phyloP scores from a whole-genome alignment of 2,113 vertebrate genomes.

The Hyperoodon ampullatus region DNA sequence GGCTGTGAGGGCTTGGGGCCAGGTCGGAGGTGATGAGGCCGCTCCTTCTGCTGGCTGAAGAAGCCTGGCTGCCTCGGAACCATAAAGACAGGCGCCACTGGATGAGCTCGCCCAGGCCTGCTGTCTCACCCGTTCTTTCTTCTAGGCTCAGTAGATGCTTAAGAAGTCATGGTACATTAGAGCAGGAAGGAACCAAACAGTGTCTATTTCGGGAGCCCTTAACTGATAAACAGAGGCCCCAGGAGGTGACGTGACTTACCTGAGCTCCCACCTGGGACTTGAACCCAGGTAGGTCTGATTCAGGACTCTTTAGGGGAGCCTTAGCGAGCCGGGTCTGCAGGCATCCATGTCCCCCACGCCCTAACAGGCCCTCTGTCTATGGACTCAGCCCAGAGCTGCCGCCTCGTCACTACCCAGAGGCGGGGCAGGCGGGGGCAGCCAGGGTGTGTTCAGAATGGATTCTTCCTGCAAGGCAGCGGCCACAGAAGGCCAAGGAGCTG shows the following conservation, averaged over 20 bases:
- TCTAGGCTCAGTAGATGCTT: background rate
- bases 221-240: background rate
- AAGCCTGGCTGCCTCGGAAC: background rate
- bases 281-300: background rate
- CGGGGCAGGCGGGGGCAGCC: background rate
- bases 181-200: background rate
- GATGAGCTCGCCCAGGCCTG: background rate
- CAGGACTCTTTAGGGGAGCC: background rate
- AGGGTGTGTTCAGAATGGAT: background rate
- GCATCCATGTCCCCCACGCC: background rate
- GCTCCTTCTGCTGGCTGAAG: background rate
- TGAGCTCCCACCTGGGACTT: background rate
- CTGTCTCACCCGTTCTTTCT: background rate
- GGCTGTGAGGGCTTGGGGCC: background rate
- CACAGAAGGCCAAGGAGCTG: background rate
- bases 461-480: background rate
- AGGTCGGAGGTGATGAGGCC: background rate
- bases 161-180: background rate
- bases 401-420: background rate
- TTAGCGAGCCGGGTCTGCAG: background rate
- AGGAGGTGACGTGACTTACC: background rate
- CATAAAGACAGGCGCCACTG: background rate
- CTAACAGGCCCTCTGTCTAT: background rate
- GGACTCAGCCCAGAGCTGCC: background rate
- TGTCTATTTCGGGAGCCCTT: background rate